Percentiles rank a stretch among this genome's conserved stretches.
Evolutionary conservation across 1,140 invertebrate genomes (phyloP).

Genomic region (Akabosia matsudoensis): DNA sequence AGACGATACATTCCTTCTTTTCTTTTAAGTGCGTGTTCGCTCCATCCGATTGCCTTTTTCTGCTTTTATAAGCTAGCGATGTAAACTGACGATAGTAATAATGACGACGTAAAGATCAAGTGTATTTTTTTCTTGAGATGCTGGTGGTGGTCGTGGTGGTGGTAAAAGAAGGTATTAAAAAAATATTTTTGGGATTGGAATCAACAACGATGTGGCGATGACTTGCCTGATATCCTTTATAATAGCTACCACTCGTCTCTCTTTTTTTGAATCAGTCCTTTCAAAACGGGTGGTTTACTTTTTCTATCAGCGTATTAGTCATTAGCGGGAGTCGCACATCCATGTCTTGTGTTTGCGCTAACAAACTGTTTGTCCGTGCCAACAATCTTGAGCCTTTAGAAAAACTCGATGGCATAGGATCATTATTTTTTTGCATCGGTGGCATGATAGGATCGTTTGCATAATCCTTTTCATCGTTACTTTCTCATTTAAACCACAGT

Average conservation of each 20-base stretch:
- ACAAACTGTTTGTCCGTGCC: too few species aligned
- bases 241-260: neutral
- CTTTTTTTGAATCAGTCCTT: neutral
- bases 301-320: neutral
- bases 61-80: neutral
- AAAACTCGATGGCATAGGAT: too few species aligned
- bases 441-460: neutral
- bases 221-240: neutral
- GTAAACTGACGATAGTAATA: neutral
- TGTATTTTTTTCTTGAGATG: neutral
- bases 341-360: too few species aligned
- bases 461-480: neutral
- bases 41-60: neutral
- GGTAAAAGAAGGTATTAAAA: neutral
- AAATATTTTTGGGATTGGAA: neutral
- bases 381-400: too few species aligned
- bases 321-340: too few species aligned
- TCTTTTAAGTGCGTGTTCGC: neutral
- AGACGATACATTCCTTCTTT: neutral
- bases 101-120: slow-evolving; percentile 13
- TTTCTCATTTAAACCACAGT: neutral
- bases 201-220: neutral
- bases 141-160: neutral
- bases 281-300: neutral
- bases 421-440: too few species aligned